Evolutionary conservation across 2,113 vertebrate species (phyloP).

Genomic region (Lamprotornis superbus): DNA sequence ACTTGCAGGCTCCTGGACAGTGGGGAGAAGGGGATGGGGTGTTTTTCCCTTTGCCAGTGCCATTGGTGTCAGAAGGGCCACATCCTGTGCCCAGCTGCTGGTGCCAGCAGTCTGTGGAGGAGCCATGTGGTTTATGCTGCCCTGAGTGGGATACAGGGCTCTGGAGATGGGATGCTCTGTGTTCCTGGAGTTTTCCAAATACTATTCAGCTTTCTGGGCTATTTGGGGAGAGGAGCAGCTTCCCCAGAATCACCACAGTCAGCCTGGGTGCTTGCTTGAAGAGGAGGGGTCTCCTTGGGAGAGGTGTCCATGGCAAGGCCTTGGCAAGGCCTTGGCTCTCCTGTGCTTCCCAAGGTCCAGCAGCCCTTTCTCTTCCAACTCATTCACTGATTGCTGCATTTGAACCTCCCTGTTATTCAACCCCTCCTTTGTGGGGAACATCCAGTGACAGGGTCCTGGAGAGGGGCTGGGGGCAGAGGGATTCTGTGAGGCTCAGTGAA

Average conservation of each 20-base stretch:
- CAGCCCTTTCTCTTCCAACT: neutral
- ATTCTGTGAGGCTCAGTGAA: rapidly evolving
- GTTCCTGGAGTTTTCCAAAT: neutral
- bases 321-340: neutral
- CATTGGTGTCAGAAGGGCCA: neutral
- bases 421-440: neutral
- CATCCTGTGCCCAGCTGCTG: neutral
- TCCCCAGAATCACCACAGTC: neutral
- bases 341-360: neutral
- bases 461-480: neutral
- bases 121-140: neutral
- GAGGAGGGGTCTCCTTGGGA: neutral
- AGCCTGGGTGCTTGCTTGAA: neutral
- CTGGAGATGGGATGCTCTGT: neutral
- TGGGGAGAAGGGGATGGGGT: neutral
- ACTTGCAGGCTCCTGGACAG: neutral
- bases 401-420: neutral
- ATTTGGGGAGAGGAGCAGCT: neutral
- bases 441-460: neutral
- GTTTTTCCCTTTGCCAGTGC: neutral
- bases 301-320: neutral
- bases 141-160: neutral
- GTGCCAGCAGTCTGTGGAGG: neutral
- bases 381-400: rapidly evolving
- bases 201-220: neutral